phyloP scores from a whole-genome alignment of 2,888 invertebrate genomes.

The Drosophila macrospina region DNA sequence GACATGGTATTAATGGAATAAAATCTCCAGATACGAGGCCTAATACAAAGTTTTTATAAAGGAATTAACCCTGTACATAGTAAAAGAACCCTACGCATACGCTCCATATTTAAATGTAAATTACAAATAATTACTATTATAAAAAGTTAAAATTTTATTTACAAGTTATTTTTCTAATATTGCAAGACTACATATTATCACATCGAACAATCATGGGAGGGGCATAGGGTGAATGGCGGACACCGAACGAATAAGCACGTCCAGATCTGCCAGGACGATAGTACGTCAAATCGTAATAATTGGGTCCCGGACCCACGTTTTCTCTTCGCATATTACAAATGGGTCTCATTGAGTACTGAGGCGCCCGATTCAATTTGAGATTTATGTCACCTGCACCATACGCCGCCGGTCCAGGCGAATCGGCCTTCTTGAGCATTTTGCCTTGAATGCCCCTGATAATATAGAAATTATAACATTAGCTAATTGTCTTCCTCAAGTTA shows the following conservation, averaged over 20 bases:
- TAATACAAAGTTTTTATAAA: too few relatives aligned
- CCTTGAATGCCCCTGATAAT: constrained; percentile 73
- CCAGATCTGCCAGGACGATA: constrained; percentile 80
- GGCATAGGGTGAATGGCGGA: constrained; percentile 78
- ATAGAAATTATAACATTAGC: neutral
- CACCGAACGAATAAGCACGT: constrained; percentile 82
- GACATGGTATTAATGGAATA: too few relatives aligned
- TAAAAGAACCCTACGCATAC: too few relatives aligned
- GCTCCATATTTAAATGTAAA: too few relatives aligned
- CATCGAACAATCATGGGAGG: constrained; percentile 84
- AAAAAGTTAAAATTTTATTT: neutral
- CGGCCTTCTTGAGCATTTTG: constrained; percentile 20
- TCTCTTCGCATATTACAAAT: constrained; percentile 35
- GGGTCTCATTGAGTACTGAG: constrained; percentile 76
- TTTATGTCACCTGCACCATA: constrained; percentile 76
- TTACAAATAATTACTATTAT: too few relatives aligned
- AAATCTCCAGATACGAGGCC: too few relatives aligned
- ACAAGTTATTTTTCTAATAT: constrained; percentile 31
- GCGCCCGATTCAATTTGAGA: constrained; percentile 64
- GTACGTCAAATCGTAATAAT: constrained; percentile 78
- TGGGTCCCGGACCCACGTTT: constrained; percentile 77
- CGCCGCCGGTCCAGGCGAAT: constrained; percentile 84
- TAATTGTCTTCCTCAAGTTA: neutral
- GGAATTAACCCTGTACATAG: too few relatives aligned
- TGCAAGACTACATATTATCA: constrained; percentile 81